Percentiles rank a stretch among this genome's conserved stretches.
phyloP scores from a whole-genome alignment of 2,797 vertebrate species.

The Rhinichthys osculus region DNA sequence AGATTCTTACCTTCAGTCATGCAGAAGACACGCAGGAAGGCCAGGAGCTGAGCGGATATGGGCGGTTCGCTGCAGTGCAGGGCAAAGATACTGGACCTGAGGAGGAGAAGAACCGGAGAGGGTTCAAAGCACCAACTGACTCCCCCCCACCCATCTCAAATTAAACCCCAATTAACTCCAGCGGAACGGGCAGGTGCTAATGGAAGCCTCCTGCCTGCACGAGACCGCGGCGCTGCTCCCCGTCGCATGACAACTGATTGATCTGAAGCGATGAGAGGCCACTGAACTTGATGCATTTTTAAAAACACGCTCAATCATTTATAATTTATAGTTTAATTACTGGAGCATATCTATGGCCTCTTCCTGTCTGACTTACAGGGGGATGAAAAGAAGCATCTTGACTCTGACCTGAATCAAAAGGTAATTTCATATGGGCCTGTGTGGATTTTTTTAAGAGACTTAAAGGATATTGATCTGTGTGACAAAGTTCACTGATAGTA shows the following conservation, averaged over 20 bases:
- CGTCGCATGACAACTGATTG: constrained; percentile 62
- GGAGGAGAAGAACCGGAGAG: constrained; percentile 52
- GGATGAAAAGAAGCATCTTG: constrained; percentile 44
- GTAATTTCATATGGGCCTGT: constrained; percentile 62
- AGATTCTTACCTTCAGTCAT: constrained; percentile 92
- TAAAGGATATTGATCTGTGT: constrained; percentile 71
- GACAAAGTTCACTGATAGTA: constrained; percentile 62
- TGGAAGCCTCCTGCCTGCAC: constrained; percentile 43
- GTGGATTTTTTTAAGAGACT: constrained; percentile 54
- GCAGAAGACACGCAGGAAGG: constrained; percentile 97
- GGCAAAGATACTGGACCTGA: constrained; percentile 94
- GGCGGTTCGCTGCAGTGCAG: constrained; percentile 92
- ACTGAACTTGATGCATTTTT: constrained; percentile 63
- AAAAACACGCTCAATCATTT: constrained; percentile 64
- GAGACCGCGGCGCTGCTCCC: constrained; percentile 21
- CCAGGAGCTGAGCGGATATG: constrained; percentile 94
- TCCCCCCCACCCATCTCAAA: constrained; percentile 41
- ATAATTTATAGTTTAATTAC: constrained; percentile 68
- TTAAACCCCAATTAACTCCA: constrained; percentile 58
- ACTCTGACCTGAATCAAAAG: constrained; percentile 54
- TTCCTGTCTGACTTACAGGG: constrained; percentile 52
- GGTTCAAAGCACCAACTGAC: constrained; percentile 42
- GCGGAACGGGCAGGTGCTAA: constrained; percentile 46
- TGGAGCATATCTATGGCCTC: constrained; percentile 43
- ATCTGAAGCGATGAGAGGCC: constrained; percentile 62